These are phyloP conservation scores for Polypterus bichir DNA, from an alignment of 2,113 vertebrate genomes.

Conservation along the genomic window DNA sequence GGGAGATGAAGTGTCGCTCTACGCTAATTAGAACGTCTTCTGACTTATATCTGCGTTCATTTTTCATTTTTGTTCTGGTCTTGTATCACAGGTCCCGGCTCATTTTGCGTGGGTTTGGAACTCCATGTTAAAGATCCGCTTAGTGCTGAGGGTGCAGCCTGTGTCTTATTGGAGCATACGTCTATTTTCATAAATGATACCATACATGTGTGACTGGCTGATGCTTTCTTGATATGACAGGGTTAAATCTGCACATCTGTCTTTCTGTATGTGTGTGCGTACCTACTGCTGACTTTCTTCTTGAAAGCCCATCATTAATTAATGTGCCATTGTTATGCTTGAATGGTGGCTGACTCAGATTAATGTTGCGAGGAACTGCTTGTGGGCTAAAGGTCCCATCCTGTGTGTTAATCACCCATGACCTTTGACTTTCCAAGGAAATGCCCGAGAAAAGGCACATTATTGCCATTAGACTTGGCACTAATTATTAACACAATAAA, in stretches of 20 bases:
- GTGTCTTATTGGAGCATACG: conserved; percentile 13
- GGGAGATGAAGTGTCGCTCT: too few relatives aligned
- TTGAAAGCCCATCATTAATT: conserved; percentile 49
- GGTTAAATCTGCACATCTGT: conserved; percentile 26
- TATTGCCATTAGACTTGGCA: conserved; percentile 47
- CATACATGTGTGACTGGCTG: conserved; percentile 23
- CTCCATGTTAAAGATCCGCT: not conserved
- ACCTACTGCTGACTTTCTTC: conserved; percentile 17
- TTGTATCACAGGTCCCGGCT: too few relatives aligned
- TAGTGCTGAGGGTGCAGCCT: not conserved
- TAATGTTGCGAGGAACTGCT: conserved; percentile 42
- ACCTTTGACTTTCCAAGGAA: conserved; percentile 51
- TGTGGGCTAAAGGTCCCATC: conserved; percentile 54
- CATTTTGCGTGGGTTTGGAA: not conserved
- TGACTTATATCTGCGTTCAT: too few relatives aligned
- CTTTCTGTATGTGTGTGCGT: conserved; percentile 3
- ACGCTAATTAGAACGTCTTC: too few relatives aligned
- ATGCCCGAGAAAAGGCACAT: conserved; percentile 46
- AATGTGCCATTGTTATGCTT: conserved; percentile 42
- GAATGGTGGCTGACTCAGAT: conserved; percentile 42
- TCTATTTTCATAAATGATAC: conserved; percentile 25
- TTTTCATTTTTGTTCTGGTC: too few relatives aligned
- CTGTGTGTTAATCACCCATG: conserved; percentile 52
- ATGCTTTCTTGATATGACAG: conserved; percentile 22
- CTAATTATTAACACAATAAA: conserved; percentile 31